Base-by-base conservation (phyloP, 2,888 invertebrate species). In the Ligdia adustata region DNA sequence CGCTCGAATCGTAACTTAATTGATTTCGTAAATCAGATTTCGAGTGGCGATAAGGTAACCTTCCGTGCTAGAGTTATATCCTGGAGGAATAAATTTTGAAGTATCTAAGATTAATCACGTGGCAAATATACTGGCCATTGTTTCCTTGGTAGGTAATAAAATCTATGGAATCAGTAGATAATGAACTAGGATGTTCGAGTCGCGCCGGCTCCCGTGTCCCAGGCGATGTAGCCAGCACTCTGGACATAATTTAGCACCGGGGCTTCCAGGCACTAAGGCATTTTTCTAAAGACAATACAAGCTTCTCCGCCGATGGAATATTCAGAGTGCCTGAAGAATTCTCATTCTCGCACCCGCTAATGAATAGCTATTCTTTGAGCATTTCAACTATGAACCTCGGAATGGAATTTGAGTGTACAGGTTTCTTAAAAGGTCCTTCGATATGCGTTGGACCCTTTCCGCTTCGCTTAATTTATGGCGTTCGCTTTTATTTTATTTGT, bases 271-370 rank as follows among this genome's bases (percentile, higher is more conserved):
- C 68, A 72, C 74, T 65, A 68, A 72, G 75, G 79, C 79, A 88
- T 89, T 88, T 90, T 90, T 87, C 82, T 76, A 79, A 80, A 86
- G 86, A 90, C 90, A 89, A 90, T 88, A 88, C 87, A 84, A 77
- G 80, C 71, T 73, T 68, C 78, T 69, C 74, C 70, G 64, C 74
- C 79, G 78, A 78, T 72, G 84, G 84, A 82, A 84, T 88, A 90
- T 88, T 82, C 85, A 82, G 83, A 85, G 82, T 83, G 79, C 84
- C 75, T 83, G 65, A 82, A 83, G 88, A 89, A 90, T 90, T 85
- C 86, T 86, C 79, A 89, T 88, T 87, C 88, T 90, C 89, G 88
- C 90, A 80, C 89, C 87, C 82, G 75, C 88, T 90, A 90, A 89
- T 90, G 90, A 90, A 90, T 89, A 90, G 86, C 86, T 88, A 90